phyloP scores from a whole-genome alignment of 2,888 invertebrate genomes.

The Hedychridium roseum region DNA sequence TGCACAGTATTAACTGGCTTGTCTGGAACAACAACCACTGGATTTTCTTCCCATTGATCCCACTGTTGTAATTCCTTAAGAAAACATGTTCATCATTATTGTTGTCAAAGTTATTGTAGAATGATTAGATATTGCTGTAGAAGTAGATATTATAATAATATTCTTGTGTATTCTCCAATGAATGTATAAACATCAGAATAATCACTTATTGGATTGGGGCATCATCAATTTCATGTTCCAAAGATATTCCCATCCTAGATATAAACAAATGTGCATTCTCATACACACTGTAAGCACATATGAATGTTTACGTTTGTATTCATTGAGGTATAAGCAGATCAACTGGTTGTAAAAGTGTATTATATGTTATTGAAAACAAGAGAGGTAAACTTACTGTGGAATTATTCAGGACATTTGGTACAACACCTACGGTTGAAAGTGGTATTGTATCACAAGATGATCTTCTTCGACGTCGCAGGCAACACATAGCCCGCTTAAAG shows the following conservation, averaged over 20 bases:
- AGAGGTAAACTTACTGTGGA: constrained; percentile 19
- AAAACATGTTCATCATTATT: constrained; percentile 28
- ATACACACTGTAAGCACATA: constrained; percentile 8
- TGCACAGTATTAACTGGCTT: constrained; percentile 66
- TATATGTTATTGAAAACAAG: not conserved
- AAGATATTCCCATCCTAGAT: too few species aligned
- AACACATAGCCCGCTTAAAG: constrained; percentile 70
- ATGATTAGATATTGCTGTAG: too few species aligned
- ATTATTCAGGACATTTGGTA: constrained; percentile 53
- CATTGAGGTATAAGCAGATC: not conserved
- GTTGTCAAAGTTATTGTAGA: constrained; percentile 14
- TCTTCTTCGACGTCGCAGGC: constrained; percentile 68
- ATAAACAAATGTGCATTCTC: constrained; percentile 21
- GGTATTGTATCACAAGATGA: constrained; percentile 68
- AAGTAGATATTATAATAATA: too few species aligned
- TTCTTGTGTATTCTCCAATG: too few species aligned
- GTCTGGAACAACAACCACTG: constrained; percentile 56
- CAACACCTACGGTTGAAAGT: constrained; percentile 68
- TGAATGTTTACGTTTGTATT: constrained; percentile 2
- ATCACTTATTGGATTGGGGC: too few species aligned
- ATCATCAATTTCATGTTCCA: too few species aligned
- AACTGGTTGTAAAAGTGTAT: too few species aligned
- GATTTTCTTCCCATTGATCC: constrained; percentile 72
- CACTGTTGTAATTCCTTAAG: constrained; percentile 64
- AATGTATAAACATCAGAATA: too few species aligned